phyloP scores from a whole-genome alignment of 2,113 vertebrate species.

The crab-eating macaque (Macaca fascicularis) region T2T-MFA8v1.1 NC_088380.1:145987001-145987500 shows the following conservation, averaged over 20 bases:
- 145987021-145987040: no score
- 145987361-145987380: conserved; percentile 57
- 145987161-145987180: background rate
- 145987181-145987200: background rate
- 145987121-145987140: background rate
- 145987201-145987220: background rate
- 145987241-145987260: background rate
- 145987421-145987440: conserved; percentile 75
- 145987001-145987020: no score
- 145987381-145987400: conserved; percentile 60
- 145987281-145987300: background rate
- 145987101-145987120: background rate
- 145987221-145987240: background rate
- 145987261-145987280: background rate
- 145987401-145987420: conserved; percentile 73
- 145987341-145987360: background rate
- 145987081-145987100: background rate
- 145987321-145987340: rapidly evolving
- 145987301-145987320: background rate
- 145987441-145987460: conserved; percentile 81
- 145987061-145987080: no score
- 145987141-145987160: background rate
- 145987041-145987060: no score
- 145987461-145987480: no score
- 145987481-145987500: no score